Base-by-base conservation (phyloP, 2,888 invertebrate genomes). In the Drosophila mulleri region DNA sequence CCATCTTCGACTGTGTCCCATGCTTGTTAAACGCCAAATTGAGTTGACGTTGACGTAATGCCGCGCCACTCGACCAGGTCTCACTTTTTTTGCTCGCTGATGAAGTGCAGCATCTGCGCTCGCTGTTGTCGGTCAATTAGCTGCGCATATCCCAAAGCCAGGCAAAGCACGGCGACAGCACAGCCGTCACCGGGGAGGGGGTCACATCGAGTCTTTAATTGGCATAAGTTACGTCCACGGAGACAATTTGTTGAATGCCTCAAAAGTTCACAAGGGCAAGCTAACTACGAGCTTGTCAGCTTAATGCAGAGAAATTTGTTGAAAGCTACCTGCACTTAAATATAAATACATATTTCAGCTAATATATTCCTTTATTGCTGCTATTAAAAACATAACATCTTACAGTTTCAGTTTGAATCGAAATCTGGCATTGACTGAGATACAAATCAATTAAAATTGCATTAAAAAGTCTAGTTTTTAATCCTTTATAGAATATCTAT, bases 21-120 rank as follows among this genome's bases (percentile, higher is more conserved):
- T 70, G 82, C 85, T 82, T 77, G 89, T 84, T 87, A 86, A 63
- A 82, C 82, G 87, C 88, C 89, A 84, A 89, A 84, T 89, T 79
- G 67, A 84, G 86, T 87, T 84, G 84, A 84, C 88, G 88, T 84
- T 89, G 84, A 84, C 89, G 84, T 84, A 84, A 84, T 84, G 84
- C 89, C 67, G 64, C 75, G 85, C 72, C 84, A 89, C 84, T 84
- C 57, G 85, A 89, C 69, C 68, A 62, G 82, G 71, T 89, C 89
- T 84, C 86, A 83, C 86, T 83, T 48, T 67, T 82, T 75, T 56
- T 37, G 37, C 53, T n/a, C 23, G 35, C 65, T 84, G 87, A 84
- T 84, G 84, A 87, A 84, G 84, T 89, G 89, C 88, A 82, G 76
- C 77, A 82, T 70, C 61, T 66, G 72, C 68, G 85, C 72, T 77